A percentile compares a stretch with the other conserved stretches of the same genome.
phyloP scores from a whole-genome alignment of 1,140 invertebrate species.

The Pteromalus puparum region DNA sequence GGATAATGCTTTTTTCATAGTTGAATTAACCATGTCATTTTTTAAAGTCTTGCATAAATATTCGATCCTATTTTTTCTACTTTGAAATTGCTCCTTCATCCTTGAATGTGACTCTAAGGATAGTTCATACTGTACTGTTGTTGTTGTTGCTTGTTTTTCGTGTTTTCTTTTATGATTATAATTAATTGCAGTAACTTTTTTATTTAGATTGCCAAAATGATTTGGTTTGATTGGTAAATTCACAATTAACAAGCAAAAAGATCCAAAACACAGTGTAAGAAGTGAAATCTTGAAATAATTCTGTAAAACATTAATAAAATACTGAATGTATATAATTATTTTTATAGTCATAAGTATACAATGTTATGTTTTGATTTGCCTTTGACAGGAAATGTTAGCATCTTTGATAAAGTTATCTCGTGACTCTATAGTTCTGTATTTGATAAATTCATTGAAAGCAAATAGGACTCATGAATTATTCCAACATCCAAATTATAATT shows the following conservation, averaged over 20 bases:
- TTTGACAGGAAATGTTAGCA: constrained; percentile 21
- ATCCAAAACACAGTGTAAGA: constrained; percentile 9
- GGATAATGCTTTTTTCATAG: constrained; percentile 52
- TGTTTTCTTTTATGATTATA: constrained; percentile 41
- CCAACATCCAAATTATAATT: too few relatives aligned
- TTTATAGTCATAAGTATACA: background rate
- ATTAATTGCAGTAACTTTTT: constrained; percentile 30
- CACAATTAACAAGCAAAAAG: background rate
- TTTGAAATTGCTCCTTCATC: constrained; percentile 4
- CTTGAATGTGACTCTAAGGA: background rate
- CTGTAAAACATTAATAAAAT: constrained; percentile 31
- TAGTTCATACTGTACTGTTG: background rate
- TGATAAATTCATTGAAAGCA: background rate
- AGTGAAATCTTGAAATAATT: constrained; percentile 22
- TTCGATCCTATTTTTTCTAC: constrained; percentile 52
- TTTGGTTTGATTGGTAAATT: constrained; percentile 22
- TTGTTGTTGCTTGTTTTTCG: background rate
- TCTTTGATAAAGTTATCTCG: constrained; percentile 47
- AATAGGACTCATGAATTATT: background rate
- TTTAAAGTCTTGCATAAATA: constrained; percentile 50
- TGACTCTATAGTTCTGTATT: background rate
- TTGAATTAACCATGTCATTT: constrained; percentile 33
- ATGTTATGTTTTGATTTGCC: constrained; percentile 35
- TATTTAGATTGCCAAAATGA: background rate
- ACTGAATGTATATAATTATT: background rate